Conservation (phyloP, 1,140 invertebrate genomes). For the Probaryconus sp. region DNA sequence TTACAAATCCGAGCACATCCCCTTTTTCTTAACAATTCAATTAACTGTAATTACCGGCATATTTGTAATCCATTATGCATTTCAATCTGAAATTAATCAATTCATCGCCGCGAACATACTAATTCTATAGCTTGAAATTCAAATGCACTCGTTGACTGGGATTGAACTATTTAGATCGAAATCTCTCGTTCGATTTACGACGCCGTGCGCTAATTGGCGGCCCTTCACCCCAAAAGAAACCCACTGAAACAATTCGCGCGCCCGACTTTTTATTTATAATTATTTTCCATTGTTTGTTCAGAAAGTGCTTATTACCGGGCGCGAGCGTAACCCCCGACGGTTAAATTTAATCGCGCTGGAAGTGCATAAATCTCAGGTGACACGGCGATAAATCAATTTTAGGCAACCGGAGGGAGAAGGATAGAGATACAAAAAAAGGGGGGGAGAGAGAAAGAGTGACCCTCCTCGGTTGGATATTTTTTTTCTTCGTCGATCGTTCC, state of each 20-base stretch:
- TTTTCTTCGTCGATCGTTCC: constrained; percentile 34
- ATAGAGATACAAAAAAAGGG: too few relatives aligned
- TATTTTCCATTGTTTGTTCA: constrained; percentile 51
- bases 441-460: too few relatives aligned
- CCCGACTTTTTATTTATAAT: constrained; percentile 49
- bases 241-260: constrained; percentile 39
- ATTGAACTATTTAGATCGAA: constrained; percentile 58
- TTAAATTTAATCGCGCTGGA: constrained; percentile 51
- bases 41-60: constrained; percentile 17
- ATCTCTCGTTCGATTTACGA: constrained; percentile 55
- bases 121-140: constrained; percentile 38
- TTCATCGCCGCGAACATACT: constrained; percentile 41
- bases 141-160: constrained; percentile 42
- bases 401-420: constrained; percentile 24
- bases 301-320: constrained; percentile 54
- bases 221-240: constrained; percentile 31
- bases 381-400: constrained; percentile 67
- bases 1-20: too few relatives aligned
- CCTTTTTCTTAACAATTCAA: constrained; percentile 32
- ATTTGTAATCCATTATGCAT: constrained; percentile 44
- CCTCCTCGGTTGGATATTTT: too few relatives aligned
- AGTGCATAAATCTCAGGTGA: constrained; percentile 62
- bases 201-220: constrained; percentile 50
- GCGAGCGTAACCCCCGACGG: constrained; percentile 10
- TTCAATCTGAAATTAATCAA: constrained; percentile 46